Conservation (phyloP, 1,140 invertebrate species). For the Muscidifurax raptorellus region DNA sequence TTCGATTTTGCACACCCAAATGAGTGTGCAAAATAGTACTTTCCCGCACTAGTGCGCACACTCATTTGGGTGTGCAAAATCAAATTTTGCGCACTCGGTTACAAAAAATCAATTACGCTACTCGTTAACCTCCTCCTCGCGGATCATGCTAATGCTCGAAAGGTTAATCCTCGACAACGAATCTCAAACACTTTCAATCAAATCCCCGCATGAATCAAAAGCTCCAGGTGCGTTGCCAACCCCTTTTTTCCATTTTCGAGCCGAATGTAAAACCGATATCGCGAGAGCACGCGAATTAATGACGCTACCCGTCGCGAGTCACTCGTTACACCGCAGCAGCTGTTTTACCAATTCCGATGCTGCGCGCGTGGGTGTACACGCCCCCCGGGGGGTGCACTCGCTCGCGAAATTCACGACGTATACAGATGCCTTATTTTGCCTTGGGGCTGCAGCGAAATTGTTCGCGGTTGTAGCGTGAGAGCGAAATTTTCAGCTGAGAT, state of each 20-base stretch:
- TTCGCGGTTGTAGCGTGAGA: neutral
- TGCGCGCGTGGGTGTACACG: neutral
- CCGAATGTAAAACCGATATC: neutral
- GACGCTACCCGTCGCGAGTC: neutral
- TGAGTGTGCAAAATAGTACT: too few relatives aligned
- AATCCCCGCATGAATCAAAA: neutral
- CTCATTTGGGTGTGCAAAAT: too few relatives aligned
- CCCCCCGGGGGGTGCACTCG: neutral
- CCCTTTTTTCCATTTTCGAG: neutral
- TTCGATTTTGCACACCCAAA: too few relatives aligned
- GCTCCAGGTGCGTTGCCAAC: neutral
- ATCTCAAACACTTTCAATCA: neutral
- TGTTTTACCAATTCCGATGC: constrained; percentile 11
- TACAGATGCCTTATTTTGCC: neutral
- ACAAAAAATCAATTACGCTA: too few relatives aligned
- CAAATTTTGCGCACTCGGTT: too few relatives aligned
- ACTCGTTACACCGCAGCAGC: neutral
- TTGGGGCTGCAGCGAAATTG: neutral
- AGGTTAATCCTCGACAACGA: neutral
- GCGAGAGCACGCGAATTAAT: neutral
- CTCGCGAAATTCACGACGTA: neutral
- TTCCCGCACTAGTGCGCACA: too few relatives aligned
- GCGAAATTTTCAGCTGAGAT: too few relatives aligned
- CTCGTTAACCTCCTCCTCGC: too few relatives aligned
- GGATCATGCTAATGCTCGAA: neutral